Evolutionary conservation across 2,888 invertebrate genomes (phyloP).

Genomic region (Liopterus haemorrhoidalis): DNA sequence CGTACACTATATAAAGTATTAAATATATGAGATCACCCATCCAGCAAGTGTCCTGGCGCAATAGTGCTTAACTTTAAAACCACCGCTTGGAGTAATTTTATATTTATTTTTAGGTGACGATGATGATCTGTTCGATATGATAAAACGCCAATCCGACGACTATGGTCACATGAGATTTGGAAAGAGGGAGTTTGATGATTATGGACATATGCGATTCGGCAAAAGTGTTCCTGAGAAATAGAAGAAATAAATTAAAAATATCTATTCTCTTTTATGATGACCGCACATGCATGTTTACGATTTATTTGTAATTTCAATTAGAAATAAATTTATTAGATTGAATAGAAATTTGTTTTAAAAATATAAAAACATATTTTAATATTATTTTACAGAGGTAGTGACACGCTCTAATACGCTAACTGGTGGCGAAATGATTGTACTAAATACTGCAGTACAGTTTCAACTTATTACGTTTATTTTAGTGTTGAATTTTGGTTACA

Average conservation of each 20-base stretch:
- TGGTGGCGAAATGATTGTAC: too few relatives aligned
- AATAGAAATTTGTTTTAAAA: too few relatives aligned
- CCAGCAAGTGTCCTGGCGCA: not conserved
- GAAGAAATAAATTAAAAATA: constrained; percentile 10
- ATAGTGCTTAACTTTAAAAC: not conserved
- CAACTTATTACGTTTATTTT: too few relatives aligned
- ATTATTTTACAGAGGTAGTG: too few relatives aligned
- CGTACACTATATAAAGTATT: not conserved
- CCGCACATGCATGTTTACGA: constrained; percentile 11
- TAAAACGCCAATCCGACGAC: constrained; percentile 51
- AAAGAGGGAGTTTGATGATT: constrained; percentile 64
- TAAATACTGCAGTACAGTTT: too few relatives aligned
- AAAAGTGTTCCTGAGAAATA: constrained; percentile 46
- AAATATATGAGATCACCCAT: not conserved
- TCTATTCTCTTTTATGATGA: constrained; percentile 4
- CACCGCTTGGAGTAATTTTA: constrained; percentile 3
- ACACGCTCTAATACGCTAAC: too few relatives aligned
- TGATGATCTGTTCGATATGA: constrained; percentile 47
- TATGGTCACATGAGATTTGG: constrained; percentile 59
- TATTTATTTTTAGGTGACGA: constrained; percentile 41
- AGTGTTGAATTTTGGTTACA: too few relatives aligned
- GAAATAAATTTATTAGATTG: too few relatives aligned
- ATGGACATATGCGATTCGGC: constrained; percentile 69
- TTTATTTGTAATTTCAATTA: too few relatives aligned
- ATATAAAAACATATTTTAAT: too few relatives aligned